These are phyloP conservation scores for Melanotaenia trifasciata DNA, from an alignment of 2,797 vertebrate genomes.

Conservation along the genomic window DNA sequence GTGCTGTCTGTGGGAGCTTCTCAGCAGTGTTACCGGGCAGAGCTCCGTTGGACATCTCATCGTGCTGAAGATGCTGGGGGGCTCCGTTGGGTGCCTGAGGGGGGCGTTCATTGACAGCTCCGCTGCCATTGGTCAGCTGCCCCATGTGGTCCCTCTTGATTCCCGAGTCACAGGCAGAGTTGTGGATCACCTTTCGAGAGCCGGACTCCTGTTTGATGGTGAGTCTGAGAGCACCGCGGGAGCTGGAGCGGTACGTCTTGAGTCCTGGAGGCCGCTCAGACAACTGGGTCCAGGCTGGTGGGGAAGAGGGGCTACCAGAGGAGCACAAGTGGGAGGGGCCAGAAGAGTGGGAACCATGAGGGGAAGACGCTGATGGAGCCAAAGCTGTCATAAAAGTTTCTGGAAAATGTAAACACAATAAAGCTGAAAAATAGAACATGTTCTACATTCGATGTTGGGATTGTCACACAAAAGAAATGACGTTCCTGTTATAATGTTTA, in stretches of 20 bases:
- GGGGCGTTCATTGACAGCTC: slow-evolving; percentile 42
- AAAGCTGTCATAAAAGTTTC: slow-evolving; percentile 79
- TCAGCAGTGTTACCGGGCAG: slow-evolving; percentile 19
- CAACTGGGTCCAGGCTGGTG: slow-evolving; percentile 80
- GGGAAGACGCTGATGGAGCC: slow-evolving; percentile 69
- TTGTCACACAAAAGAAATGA: no score
- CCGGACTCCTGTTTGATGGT: slow-evolving; percentile 88
- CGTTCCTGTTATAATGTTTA: no score
- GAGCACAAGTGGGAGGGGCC: slow-evolving; percentile 37
- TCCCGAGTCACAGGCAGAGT: slow-evolving; percentile 77
- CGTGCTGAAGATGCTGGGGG: slow-evolving; percentile 21
- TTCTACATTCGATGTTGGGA: no score
- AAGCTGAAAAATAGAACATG: not conserved
- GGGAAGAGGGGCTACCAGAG: slow-evolving; percentile 75
- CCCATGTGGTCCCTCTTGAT: slow-evolving; percentile 77
- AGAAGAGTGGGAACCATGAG: slow-evolving; percentile 40
- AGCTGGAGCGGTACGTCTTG: slow-evolving; percentile 86
- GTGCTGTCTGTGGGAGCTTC: slow-evolving; percentile 35
- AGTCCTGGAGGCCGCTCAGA: slow-evolving; percentile 83
- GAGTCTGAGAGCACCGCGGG: slow-evolving; percentile 82
- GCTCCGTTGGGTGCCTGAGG: slow-evolving; percentile 51
- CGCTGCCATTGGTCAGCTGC: slow-evolving; percentile 76
- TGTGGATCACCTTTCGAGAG: slow-evolving; percentile 84
- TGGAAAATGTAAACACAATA: slow-evolving; percentile 47
- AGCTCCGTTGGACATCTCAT: slow-evolving; percentile 51